Evolutionary conservation across 1,140 invertebrate genomes (phyloP).

Genomic region (Nebria ingens): DNA sequence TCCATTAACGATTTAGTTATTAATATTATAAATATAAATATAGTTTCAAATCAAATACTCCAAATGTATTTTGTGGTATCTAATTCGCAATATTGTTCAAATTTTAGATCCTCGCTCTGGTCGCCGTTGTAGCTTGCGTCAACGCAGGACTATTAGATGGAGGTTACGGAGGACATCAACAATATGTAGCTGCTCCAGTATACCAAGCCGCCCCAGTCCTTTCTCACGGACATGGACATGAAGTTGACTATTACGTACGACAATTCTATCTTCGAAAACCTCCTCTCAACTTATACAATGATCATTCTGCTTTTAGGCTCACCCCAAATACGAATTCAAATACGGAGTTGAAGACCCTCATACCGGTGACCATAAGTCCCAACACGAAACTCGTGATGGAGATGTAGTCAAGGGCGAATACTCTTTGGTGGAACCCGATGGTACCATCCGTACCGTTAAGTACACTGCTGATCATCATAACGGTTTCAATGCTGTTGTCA

Average conservation of each 20-base stretch:
- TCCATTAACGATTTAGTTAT: too few relatives aligned
- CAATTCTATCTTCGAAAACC: too few relatives aligned
- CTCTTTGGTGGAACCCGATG: conserved; percentile 44
- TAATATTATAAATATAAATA: too few relatives aligned
- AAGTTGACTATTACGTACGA: too few relatives aligned
- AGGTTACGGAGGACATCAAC: not conserved
- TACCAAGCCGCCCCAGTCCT: not conserved
- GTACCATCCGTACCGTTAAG: conserved; percentile 44
- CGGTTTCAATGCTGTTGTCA: conserved; percentile 46
- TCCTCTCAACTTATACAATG: not conserved
- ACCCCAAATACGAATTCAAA: conserved; percentile 52
- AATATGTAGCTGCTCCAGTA: not conserved
- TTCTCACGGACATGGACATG: not conserved
- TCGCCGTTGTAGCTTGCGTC: not conserved
- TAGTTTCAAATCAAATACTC: too few relatives aligned
- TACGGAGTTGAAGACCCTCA: conserved; percentile 55
- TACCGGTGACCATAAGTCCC: conserved; percentile 52
- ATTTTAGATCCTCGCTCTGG: too few relatives aligned
- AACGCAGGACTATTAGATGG: too few relatives aligned
- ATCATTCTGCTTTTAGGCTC: conserved; percentile 34
- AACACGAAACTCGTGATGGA: conserved; percentile 34
- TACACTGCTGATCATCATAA: conserved; percentile 57
- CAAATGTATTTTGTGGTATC: not conserved
- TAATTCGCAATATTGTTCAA: too few relatives aligned
- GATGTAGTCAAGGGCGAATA: conserved; percentile 45